phyloP scores from a whole-genome alignment of 2,888 invertebrate species.

The Pammene aurita region DNA sequence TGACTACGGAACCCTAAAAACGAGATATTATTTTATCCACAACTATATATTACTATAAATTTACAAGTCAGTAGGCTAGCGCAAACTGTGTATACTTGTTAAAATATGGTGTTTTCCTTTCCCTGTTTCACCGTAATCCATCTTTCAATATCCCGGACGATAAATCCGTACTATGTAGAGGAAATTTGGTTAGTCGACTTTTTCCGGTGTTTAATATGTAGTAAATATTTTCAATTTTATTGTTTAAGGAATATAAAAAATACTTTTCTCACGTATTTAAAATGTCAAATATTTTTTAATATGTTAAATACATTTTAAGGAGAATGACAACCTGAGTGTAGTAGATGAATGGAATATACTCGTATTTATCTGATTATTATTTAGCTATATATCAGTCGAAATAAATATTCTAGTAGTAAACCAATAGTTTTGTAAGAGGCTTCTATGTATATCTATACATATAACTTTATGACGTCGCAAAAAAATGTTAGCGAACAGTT shows the following conservation, averaged over 20 bases:
- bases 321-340: too few species aligned
- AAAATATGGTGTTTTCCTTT: background rate
- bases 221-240: background rate
- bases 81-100: background rate
- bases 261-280: background rate
- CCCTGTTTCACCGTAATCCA: background rate
- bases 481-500: slow-evolving; percentile 6
- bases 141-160: background rate
- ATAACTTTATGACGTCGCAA: background rate
- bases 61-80: background rate
- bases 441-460: background rate
- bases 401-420: background rate
- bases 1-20: too few species aligned
- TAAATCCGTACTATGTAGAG: background rate
- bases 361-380: too few species aligned
- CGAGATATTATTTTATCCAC: too few species aligned
- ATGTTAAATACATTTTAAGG: too few species aligned
- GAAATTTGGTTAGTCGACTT: background rate
- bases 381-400: background rate
- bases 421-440: slow-evolving; percentile 4
- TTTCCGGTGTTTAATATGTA: background rate
- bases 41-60: background rate
- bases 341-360: too few species aligned
- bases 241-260: background rate
- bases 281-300: background rate